Percentiles rank a stretch among this genome's conserved stretches.
These are phyloP conservation scores for Cichladusa arquata DNA, from an alignment of 2,113 vertebrate species.

Conservation along the genomic window DNA sequence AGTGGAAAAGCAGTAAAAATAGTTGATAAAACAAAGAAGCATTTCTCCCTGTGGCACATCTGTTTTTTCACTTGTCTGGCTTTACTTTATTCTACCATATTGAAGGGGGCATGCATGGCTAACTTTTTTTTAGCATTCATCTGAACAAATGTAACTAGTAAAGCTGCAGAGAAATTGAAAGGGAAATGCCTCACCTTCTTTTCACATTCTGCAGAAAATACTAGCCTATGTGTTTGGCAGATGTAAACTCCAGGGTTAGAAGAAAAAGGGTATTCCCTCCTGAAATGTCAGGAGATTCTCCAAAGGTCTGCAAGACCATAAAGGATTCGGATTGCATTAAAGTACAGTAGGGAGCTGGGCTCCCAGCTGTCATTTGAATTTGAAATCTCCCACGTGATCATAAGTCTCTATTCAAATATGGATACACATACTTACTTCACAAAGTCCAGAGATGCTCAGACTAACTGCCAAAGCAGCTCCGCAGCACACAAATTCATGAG, in stretches of 20 bases:
- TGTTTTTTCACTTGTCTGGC: background rate
- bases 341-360: background rate
- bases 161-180: background rate
- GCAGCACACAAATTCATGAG: background rate
- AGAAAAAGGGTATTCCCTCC: background rate
- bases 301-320: background rate
- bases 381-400: background rate
- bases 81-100: background rate
- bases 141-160: background rate
- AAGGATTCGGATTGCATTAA: background rate
- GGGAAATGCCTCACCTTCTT: background rate
- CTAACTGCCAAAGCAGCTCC: background rate
- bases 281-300: background rate
- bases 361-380: background rate
- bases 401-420: background rate
- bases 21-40: background rate
- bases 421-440: background rate
- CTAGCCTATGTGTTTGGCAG: background rate
- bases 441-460: background rate
- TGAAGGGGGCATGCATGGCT: background rate
- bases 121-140: background rate
- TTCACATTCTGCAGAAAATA: background rate
- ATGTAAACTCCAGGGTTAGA: background rate
- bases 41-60: background rate
- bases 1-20: background rate